Conservation (phyloP, 2,888 invertebrate genomes). For the Subacronicta megacephala region DNA sequence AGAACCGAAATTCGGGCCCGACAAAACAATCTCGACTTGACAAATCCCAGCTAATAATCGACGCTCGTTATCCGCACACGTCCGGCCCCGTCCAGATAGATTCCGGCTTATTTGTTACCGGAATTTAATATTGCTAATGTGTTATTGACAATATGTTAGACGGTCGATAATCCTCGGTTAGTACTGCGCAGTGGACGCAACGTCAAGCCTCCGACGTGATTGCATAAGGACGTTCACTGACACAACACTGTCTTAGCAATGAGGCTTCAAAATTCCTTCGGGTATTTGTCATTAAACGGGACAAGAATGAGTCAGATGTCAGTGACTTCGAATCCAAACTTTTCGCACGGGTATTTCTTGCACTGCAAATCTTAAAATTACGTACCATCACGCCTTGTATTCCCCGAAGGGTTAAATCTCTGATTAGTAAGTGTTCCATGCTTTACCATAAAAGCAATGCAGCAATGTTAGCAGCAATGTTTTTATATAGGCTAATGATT, state of each 20-base stretch:
- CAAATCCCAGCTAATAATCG: slow-evolving; percentile 65
- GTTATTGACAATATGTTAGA: slow-evolving; percentile 37
- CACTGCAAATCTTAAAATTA: background rate
- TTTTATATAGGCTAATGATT: too few relatives aligned
- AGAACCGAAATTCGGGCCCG: slow-evolving; percentile 41
- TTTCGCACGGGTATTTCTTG: background rate
- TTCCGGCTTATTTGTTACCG: slow-evolving; percentile 50
- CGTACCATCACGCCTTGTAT: too few relatives aligned
- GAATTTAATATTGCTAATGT: slow-evolving; percentile 55
- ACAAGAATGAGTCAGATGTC: slow-evolving; percentile 32
- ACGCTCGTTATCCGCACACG: slow-evolving; percentile 61
- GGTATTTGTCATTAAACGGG: slow-evolving; percentile 40
- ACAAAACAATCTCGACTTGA: slow-evolving; percentile 61
- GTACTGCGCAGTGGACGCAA: slow-evolving; percentile 39
- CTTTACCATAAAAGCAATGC: too few relatives aligned
- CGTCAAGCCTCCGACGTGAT: slow-evolving; percentile 28
- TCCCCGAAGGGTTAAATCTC: too few relatives aligned
- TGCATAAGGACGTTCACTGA: slow-evolving; percentile 47
- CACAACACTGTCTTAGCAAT: slow-evolving; percentile 35
- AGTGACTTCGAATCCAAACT: background rate
- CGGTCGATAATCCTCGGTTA: background rate
- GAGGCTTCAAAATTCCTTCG: slow-evolving; percentile 43
- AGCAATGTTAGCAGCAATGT: too few relatives aligned
- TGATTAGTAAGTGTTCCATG: too few relatives aligned
- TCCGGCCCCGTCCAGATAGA: slow-evolving; percentile 46